phyloP scores from a whole-genome alignment of 1,140 invertebrate genomes.

The Cherax destructor region DNA sequence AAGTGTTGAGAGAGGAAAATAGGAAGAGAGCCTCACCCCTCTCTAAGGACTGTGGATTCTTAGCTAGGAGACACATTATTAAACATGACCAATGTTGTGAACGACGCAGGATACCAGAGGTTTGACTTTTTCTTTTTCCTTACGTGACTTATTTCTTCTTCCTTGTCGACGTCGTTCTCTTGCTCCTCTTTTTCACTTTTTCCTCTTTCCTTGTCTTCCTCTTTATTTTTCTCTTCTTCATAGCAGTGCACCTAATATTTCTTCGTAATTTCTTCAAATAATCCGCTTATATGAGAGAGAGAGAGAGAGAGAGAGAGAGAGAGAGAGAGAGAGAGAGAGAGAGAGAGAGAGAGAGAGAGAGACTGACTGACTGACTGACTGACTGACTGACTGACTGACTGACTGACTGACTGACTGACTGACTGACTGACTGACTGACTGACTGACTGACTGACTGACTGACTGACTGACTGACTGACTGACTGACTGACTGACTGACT shows the following conservation, averaged over 20 bases:
- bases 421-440: too few species aligned
- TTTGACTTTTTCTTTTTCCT: not conserved
- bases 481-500: too few species aligned
- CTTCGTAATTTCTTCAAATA: not conserved
- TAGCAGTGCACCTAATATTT: too few species aligned
- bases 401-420: too few species aligned
- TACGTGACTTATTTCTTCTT: not conserved
- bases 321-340: constrained; percentile 5
- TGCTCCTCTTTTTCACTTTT: not conserved
- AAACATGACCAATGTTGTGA: too few species aligned
- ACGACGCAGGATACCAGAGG: too few species aligned
- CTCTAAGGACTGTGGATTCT: too few species aligned
- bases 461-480: too few species aligned
- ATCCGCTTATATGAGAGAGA: not conserved
- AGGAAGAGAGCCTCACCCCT: too few species aligned
- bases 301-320: not conserved
- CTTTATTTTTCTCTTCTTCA: not conserved
- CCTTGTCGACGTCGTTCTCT: not conserved
- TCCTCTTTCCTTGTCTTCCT: not conserved
- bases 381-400: not conserved
- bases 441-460: too few species aligned
- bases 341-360: constrained; percentile 9
- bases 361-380: not conserved
- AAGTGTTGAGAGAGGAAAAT: too few species aligned
- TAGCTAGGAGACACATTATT: too few species aligned